phyloP scores from a whole-genome alignment of 2,113 vertebrate species.

The Aptenodytes patagonicus region DNA sequence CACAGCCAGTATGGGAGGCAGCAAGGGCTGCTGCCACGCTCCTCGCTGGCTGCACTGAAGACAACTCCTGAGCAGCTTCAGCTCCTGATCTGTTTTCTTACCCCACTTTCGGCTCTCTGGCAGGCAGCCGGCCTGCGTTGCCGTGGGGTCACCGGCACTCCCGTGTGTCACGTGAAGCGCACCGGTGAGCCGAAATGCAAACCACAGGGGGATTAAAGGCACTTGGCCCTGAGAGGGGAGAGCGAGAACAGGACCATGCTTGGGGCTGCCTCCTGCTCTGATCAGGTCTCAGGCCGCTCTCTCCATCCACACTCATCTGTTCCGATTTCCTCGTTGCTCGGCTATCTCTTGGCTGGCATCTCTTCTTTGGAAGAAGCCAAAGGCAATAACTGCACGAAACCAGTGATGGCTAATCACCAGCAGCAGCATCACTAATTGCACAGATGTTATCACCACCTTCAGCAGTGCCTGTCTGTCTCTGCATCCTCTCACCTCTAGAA shows the following conservation, averaged over 20 bases:
- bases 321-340: not conserved
- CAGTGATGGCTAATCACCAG: not conserved
- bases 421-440: not conserved
- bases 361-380: not conserved
- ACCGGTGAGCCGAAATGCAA: not conserved
- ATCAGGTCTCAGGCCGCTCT: not conserved
- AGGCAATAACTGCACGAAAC: not conserved
- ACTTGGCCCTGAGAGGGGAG: not conserved
- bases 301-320: not conserved
- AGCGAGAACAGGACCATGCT: fast-evolving
- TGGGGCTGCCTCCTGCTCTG: not conserved
- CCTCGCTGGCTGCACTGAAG: not conserved
- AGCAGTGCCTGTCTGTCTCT: not conserved
- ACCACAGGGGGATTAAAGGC: not conserved
- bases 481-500: not conserved
- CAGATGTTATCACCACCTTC: not conserved
- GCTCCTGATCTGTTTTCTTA: not conserved
- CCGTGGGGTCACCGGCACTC: fast-evolving
- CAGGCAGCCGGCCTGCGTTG: not conserved
- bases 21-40: not conserved
- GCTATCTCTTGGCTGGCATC: not conserved
- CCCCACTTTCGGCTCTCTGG: not conserved
- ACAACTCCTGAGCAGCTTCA: too few relatives aligned
- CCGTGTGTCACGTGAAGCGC: fast-evolving
- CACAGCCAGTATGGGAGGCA: not conserved